Percentiles rank a stretch among this genome's conserved stretches.
These are phyloP conservation scores for Poeciliopsis turrubarensis DNA, from an alignment of 2,113 vertebrate genomes.

Conservation along the genomic window DNA sequence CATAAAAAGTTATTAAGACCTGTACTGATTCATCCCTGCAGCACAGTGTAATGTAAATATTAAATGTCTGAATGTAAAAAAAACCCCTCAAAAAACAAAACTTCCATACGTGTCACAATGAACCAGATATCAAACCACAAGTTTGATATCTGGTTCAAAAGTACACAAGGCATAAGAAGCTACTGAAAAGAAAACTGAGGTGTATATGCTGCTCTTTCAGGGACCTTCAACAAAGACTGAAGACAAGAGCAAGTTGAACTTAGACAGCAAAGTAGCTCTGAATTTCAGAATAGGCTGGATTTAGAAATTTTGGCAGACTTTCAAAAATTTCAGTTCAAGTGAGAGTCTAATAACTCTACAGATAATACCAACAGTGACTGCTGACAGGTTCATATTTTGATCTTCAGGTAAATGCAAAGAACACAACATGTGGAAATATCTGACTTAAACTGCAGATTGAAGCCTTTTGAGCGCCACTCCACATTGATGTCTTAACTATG, in stretches of 20 bases:
- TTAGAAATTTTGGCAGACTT: not conserved
- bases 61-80: not conserved
- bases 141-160: too few species aligned
- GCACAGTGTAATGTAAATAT: not conserved
- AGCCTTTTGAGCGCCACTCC: slow-evolving; percentile 27
- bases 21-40: not conserved
- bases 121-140: not conserved
- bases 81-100: not conserved
- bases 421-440: slow-evolving; percentile 21
- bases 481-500: slow-evolving; percentile 45
- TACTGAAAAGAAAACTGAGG: not conserved
- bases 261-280: not conserved
- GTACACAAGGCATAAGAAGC: not conserved
- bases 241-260: not conserved
- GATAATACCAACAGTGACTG: too few species aligned
- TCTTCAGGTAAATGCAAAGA: not conserved
- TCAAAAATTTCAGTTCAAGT: not conserved
- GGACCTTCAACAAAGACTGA: not conserved
- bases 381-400: not conserved
- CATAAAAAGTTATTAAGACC: not conserved
- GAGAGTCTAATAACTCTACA: not conserved
- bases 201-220: not conserved
- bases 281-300: not conserved
- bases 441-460: slow-evolving; percentile 33
- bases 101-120: not conserved